phyloP scores from a whole-genome alignment of 37 sponge, comb jelly and placozoan genomes.

The Hormiphora californensis region DNA sequence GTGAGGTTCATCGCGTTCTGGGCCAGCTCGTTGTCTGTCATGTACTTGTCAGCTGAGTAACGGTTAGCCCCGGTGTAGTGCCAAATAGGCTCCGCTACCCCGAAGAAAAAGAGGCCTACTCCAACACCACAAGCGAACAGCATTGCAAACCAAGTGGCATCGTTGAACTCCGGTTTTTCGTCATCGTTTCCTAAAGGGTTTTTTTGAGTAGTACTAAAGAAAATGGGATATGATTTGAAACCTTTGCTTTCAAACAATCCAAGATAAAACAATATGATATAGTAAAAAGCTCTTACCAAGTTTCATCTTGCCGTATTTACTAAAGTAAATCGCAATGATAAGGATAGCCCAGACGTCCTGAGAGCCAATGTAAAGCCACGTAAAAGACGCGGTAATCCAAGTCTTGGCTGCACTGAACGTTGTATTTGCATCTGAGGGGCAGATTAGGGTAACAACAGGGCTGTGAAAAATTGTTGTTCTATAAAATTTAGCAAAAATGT shows the following conservation, averaged over 20 bases:
- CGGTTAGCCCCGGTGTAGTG: slow-evolving; percentile 24
- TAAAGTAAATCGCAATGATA: slow-evolving; percentile 35
- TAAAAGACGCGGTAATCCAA: slow-evolving; percentile 3
- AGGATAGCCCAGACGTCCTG: slow-evolving; percentile 39
- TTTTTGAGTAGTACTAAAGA: too few relatives aligned
- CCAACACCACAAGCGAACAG: slow-evolving; percentile 41
- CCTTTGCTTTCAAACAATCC: too few relatives aligned
- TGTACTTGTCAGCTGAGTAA: slow-evolving; percentile 36
- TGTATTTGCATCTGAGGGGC: background rate
- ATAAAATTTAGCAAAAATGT: too few relatives aligned
- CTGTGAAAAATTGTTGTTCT: too few relatives aligned
- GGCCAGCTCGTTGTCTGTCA: slow-evolving; percentile 43
- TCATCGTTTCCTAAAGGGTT: background rate
- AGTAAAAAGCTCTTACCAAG: background rate
- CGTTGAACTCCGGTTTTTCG: slow-evolving; percentile 23
- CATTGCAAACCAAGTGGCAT: slow-evolving; percentile 39
- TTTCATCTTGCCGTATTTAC: slow-evolving; percentile 29
- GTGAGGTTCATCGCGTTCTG: slow-evolving; percentile 46
- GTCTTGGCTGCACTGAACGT: background rate
- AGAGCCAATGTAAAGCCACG: slow-evolving; percentile 21
- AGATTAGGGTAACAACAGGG: too few relatives aligned
- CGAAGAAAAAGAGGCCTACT: slow-evolving; percentile 44
- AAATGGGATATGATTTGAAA: too few relatives aligned
- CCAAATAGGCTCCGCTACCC: slow-evolving; percentile 47
- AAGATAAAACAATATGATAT: too few relatives aligned